These are phyloP conservation scores for Agonopterix heracliana DNA, from an alignment of 2,888 invertebrate genomes.

Conservation along the genomic window DNA sequence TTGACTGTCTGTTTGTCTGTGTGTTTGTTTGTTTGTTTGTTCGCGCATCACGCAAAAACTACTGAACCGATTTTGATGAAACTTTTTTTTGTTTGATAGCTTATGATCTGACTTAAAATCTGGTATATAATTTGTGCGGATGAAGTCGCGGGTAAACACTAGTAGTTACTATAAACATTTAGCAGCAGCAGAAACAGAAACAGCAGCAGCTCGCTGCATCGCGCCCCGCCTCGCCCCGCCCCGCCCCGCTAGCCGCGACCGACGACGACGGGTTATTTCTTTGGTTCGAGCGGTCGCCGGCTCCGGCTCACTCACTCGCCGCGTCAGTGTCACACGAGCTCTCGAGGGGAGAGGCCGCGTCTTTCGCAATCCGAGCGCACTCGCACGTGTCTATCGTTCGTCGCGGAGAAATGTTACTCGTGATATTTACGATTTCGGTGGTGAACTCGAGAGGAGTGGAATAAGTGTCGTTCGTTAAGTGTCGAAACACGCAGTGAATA, in stretches of 20 bases:
- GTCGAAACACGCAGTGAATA: conserved; percentile 6
- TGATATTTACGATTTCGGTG: neutral
- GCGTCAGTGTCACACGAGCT: conserved; percentile 24
- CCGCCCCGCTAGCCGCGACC: conserved; percentile 42
- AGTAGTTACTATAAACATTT: too few species aligned
- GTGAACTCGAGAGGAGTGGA: neutral
- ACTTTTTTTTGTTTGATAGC: too few species aligned
- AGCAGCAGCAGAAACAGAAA: too few species aligned
- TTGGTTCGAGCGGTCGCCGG: neutral
- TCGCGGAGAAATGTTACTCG: too few species aligned
- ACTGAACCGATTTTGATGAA: too few species aligned
- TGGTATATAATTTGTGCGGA: too few species aligned
- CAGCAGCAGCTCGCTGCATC: too few species aligned
- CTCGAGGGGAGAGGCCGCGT: conserved; percentile 35
- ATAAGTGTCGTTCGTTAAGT: conserved; percentile 1
- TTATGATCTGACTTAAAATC: too few species aligned
- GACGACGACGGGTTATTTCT: conserved; percentile 32
- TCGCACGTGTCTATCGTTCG: neutral
- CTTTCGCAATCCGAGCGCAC: conserved; percentile 2
- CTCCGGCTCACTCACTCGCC: neutral
- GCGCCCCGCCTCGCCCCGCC: conserved; percentile 21
- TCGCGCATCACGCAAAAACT: too few species aligned
- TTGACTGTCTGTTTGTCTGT: too few species aligned
- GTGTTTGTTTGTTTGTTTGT: too few species aligned
- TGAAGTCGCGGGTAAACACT: too few species aligned